Percentiles rank a stretch among this genome's conserved stretches.
Conservation (phyloP, 2,797 vertebrate genomes). For the Lepidocolaptes lacrymiger region DNA sequence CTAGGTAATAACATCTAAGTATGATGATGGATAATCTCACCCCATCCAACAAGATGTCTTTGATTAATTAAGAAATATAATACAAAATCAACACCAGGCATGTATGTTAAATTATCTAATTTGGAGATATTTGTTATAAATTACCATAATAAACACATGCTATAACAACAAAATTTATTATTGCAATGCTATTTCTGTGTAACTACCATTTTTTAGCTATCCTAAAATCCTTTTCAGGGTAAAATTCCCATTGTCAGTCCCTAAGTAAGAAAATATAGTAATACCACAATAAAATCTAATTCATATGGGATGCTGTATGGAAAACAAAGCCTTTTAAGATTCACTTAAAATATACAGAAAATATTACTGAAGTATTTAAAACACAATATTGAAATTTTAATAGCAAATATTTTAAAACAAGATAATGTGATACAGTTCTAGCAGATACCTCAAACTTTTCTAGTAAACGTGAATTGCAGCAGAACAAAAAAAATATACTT, state of each 20-base stretch:
- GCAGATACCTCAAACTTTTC: background rate
- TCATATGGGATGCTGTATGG: background rate
- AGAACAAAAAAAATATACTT: background rate
- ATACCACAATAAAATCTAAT: background rate
- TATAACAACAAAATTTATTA: background rate
- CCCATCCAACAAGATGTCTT: background rate
- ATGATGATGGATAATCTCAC: background rate
- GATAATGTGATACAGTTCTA: background rate
- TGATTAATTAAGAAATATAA: slow-evolving; percentile 41
- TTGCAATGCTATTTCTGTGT: background rate
- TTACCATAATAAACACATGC: slow-evolving; percentile 19
- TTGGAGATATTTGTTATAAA: slow-evolving; percentile 20
- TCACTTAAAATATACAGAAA: background rate
- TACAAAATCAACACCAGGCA: background rate
- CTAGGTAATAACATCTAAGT: background rate
- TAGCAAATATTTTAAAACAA: background rate
- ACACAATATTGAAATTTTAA: background rate
- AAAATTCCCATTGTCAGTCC: background rate
- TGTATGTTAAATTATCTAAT: background rate
- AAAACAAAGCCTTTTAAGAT: background rate
- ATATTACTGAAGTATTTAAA: background rate
- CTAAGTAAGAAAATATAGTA: background rate
- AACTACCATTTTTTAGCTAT: background rate
- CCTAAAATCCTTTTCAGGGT: background rate
- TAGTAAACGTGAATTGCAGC: background rate